Evolutionary conservation across 2,888 invertebrate species (phyloP).

Genomic region (Synanthedon andrenaeformis): DNA sequence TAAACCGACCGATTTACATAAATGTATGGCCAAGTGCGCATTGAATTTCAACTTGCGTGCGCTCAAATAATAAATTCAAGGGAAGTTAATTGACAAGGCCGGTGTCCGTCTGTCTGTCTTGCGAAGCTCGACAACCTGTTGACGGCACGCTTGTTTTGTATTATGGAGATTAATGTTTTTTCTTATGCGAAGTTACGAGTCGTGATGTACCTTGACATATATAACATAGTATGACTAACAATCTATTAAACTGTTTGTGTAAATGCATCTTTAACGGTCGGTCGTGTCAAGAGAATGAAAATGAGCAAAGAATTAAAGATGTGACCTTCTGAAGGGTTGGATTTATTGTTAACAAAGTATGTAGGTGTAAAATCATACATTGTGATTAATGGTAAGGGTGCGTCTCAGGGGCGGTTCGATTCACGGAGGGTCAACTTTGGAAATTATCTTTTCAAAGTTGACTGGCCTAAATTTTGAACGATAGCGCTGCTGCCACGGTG

Average conservation of each 20-base stretch:
- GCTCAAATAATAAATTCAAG: constrained; percentile 6
- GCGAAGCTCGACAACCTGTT: constrained; percentile 1
- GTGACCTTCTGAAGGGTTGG: too few relatives aligned
- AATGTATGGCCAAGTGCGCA: constrained; percentile 1
- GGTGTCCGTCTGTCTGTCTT: constrained; percentile 8
- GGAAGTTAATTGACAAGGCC: constrained; percentile 11
- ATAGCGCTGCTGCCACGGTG: too few relatives aligned
- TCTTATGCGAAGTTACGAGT: not conserved
- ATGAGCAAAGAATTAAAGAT: too few relatives aligned
- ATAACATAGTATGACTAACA: not conserved
- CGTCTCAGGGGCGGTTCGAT: too few relatives aligned
- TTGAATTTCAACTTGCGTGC: constrained; percentile 8
- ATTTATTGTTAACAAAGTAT: too few relatives aligned
- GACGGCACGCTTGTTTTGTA: constrained; percentile 1
- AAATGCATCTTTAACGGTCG: too few relatives aligned
- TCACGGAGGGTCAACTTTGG: too few relatives aligned
- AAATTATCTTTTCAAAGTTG: too few relatives aligned
- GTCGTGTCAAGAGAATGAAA: too few relatives aligned
- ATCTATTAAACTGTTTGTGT: not conserved
- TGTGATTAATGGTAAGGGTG: too few relatives aligned
- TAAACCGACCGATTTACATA: constrained; percentile 6
- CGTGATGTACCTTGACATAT: not conserved
- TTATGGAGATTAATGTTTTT: not conserved
- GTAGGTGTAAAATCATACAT: too few relatives aligned
- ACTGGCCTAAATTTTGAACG: too few relatives aligned